phyloP scores from a whole-genome alignment of 2,888 invertebrate genomes.

The Meta bourneti region DNA sequence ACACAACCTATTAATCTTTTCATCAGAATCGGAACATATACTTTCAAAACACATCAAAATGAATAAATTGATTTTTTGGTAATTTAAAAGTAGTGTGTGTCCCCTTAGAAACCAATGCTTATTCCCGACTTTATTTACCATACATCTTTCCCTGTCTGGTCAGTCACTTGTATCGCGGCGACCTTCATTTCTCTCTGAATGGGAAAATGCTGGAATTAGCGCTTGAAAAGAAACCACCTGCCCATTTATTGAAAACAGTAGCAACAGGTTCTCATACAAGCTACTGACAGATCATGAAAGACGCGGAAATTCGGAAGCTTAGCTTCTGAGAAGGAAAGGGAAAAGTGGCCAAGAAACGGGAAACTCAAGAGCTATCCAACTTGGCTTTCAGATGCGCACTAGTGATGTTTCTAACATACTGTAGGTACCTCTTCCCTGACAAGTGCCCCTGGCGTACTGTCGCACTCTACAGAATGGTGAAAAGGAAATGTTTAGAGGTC shows the following conservation, averaged over 20 bases:
- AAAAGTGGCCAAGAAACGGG: conserved; percentile 5
- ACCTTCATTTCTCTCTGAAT: conserved; percentile 4
- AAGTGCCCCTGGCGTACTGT: not conserved
- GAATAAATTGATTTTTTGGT: too few relatives aligned
- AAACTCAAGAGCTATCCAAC: not conserved
- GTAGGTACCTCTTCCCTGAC: not conserved
- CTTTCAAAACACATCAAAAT: too few relatives aligned
- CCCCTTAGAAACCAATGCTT: too few relatives aligned
- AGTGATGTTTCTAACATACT: not conserved
- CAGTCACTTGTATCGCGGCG: not conserved
- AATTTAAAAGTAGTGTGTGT: too few relatives aligned
- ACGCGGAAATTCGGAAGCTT: conserved; percentile 22
- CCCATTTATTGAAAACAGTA: conserved; percentile 7
- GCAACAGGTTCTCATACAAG: not conserved
- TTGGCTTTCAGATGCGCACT: not conserved
- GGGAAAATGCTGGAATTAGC: not conserved
- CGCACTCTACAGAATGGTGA: not conserved
- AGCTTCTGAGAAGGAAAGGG: conserved; percentile 3
- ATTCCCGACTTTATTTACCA: too few relatives aligned
- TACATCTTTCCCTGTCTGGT: conserved; percentile 12
- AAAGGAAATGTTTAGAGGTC: conserved; percentile 23
- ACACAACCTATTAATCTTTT: too few relatives aligned
- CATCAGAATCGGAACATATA: too few relatives aligned
- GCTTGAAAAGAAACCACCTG: conserved; percentile 15
- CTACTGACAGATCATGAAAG: conserved; percentile 23